These are phyloP conservation scores for Carterocephalus palaemon DNA, from an alignment of 2,888 invertebrate species.

Conservation along the genomic window DNA sequence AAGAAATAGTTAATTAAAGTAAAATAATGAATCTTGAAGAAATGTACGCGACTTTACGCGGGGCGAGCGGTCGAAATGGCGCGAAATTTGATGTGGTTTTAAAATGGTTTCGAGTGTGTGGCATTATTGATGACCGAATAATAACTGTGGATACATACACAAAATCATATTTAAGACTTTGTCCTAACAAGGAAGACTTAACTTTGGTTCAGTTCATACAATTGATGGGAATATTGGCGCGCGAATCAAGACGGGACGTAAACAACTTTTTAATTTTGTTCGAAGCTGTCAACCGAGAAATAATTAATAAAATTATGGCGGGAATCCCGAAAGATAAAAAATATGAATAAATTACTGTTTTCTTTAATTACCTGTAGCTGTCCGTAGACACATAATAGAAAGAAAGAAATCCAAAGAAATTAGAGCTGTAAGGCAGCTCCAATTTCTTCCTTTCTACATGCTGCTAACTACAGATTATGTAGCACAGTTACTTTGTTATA, in stretches of 20 bases:
- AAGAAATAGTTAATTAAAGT: neutral
- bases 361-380: no score
- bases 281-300: slow-evolving; percentile 31
- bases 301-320: slow-evolving; percentile 27
- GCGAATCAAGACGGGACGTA: slow-evolving; percentile 35
- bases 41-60: slow-evolving; percentile 37
- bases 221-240: slow-evolving; percentile 38
- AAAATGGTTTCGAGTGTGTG: slow-evolving; percentile 40
- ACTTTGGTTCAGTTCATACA: slow-evolving; percentile 39
- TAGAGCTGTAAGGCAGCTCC: no score
- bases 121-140: slow-evolving; percentile 37
- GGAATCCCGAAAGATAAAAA: no score
- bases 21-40: slow-evolving; percentile 40
- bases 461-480: no score
- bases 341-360: no score
- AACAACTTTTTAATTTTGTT: slow-evolving; percentile 33
- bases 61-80: slow-evolving; percentile 33
- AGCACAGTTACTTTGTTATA: no score
- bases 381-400: no score
- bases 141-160: slow-evolving; percentile 30
- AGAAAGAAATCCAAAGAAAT: no score
- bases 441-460: no score
- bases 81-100: slow-evolving; percentile 34
- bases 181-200: slow-evolving; percentile 37
- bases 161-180: slow-evolving; percentile 34